Evolutionary conservation across 2,113 vertebrate species (phyloP).

Genomic region (Oostethus manadensis): DNA sequence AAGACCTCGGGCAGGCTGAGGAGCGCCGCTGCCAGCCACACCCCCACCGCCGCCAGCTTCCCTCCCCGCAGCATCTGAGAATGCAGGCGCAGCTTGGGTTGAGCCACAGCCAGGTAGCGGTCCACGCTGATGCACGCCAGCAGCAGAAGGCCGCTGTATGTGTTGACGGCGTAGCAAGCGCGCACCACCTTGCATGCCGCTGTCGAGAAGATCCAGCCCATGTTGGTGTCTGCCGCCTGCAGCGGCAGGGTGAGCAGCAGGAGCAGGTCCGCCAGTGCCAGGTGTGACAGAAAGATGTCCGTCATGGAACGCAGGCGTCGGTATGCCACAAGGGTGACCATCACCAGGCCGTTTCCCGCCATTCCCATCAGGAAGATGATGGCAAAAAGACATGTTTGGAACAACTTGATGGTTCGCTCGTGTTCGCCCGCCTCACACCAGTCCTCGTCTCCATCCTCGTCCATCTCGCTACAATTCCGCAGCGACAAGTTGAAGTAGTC

Average conservation of each 20-base stretch:
- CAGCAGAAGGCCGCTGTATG: conserved; percentile 84
- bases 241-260: conserved; percentile 82
- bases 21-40: conserved; percentile 73
- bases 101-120: conserved; percentile 82
- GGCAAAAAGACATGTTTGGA: conserved; percentile 75
- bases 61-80: conserved; percentile 41
- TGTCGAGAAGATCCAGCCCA: conserved; percentile 66
- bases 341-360: conserved; percentile 80
- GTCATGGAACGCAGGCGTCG: conserved; percentile 74
- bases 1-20: conserved; percentile 81
- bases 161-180: conserved; percentile 80
- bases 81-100: conserved; percentile 63
- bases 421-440: conserved; percentile 69
- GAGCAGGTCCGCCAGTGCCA: conserved; percentile 85
- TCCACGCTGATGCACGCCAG: conserved; percentile 88
- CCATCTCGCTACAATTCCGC: fast-evolving
- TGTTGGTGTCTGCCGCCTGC: conserved; percentile 45
- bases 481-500: background rate
- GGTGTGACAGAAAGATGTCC: conserved; percentile 81
- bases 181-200: conserved; percentile 70
- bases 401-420: conserved; percentile 57
- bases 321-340: conserved; percentile 79
- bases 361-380: conserved; percentile 75
- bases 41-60: conserved; percentile 44
- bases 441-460: background rate